Percentiles rank a stretch among this genome's conserved stretches.
Conservation (phyloP, 2,113 vertebrate species). For the Sigmodon hispidus region DNA sequence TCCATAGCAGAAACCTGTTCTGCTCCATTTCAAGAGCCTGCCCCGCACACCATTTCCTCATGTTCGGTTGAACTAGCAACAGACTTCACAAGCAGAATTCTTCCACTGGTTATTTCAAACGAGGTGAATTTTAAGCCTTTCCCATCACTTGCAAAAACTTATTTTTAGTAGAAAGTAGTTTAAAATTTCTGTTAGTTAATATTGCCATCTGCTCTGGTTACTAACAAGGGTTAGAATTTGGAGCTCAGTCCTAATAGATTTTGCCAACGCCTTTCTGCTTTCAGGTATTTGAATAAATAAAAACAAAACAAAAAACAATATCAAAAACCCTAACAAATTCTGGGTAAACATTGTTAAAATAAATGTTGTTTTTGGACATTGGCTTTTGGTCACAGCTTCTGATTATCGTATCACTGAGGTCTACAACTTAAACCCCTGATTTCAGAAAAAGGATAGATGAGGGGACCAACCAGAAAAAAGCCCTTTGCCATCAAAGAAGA, state of each 20-base stretch:
- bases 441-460: not conserved
- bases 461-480: not conserved
- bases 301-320: not conserved
- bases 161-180: conserved; percentile 28
- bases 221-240: conserved; percentile 44
- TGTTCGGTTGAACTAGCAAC: not conserved
- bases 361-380: not conserved
- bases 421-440: not conserved
- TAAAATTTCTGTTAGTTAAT: conserved; percentile 29
- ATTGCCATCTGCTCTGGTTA: conserved; percentile 51
- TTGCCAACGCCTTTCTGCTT: conserved; percentile 36
- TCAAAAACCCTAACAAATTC: not conserved
- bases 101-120: not conserved
- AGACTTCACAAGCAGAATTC: conserved; percentile 59
- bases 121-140: not conserved
- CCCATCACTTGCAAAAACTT: conserved; percentile 20
- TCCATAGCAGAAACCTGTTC: not conserved
- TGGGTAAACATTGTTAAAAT: not conserved
- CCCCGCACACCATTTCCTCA: not conserved
- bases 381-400: not conserved
- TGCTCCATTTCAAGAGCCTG: conserved; percentile 30
- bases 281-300: conserved; percentile 29
- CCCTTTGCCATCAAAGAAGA: not conserved
- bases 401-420: not conserved
- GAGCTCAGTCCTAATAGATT: not conserved